Base-by-base conservation (phyloP, 2,888 invertebrate genomes). In the Orchesellides sinensis region DNA sequence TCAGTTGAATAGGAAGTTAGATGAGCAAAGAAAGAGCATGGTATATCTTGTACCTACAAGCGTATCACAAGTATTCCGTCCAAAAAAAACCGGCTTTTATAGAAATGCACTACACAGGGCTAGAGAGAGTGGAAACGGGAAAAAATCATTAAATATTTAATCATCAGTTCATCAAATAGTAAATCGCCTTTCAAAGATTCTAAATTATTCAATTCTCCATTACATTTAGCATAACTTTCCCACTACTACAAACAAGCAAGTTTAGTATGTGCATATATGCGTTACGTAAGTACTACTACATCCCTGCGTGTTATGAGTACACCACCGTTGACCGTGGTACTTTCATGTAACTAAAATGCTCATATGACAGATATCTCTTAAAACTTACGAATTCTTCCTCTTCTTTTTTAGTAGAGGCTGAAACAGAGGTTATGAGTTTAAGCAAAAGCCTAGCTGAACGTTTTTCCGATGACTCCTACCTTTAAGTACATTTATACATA, bases 141-240 rank as follows among this genome's bases (percentile, higher is more conserved):
- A 85, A 86, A 86, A 87, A 86, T 87, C 82, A 85, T 87, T 87
- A 87, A 87, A 87, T 87, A 87, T 86, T 87, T 87, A 87, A 87
- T 86, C 87, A 86, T 83, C 83, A 85, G 87, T 86, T 87, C 87
- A 87, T 87, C 86, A 87, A 87, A 87, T 86, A 87, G 87, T 87
- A 87, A 87, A 86, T 87, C 87, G 86, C 85, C 87, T 87, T 87
- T 87, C 87, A 87, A 87, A 87, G 84, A 85, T 83, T 75, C 83
- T 87, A 82, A 86, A 87, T 87, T 87, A 87, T 87, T 87, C 87
- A 87, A 86, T 86, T 87, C 87, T 87, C 86, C 85, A 87, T 87
- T 87, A 87, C 85, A 85, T 82, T 82, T 72, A 78, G 73, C 73
- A n/a, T 66, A 81, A 81, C 79, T 74, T 79, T 83, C 73, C 79